Base-by-base conservation (phyloP, 1,140 invertebrate species). In the Drosophila bocqueti region DNA sequence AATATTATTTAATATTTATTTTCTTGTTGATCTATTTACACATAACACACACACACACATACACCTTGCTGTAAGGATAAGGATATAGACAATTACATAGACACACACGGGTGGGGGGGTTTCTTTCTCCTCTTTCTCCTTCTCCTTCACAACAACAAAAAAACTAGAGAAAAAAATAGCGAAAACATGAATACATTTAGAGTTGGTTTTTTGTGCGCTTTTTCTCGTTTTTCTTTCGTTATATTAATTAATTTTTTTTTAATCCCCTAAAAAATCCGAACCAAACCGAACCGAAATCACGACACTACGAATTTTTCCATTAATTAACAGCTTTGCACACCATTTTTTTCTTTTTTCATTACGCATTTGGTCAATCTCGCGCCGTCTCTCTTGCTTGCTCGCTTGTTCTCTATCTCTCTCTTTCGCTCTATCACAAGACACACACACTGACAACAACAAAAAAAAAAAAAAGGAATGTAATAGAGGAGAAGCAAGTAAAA, bases 291-390 rank as follows among this genome's bases (percentile, higher is more conserved):
- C 38, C 59, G 26, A 50, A 68, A 42, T 29, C 24, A 40, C 36
- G 34, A 59, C 69, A 69, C 69, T 45, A 60, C 55, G 57, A 55
- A 78, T 71, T 81, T 78, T 87, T 89, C 81, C 84, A 87, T 87
- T 87, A 87, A 89, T 87, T 87, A 84, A 89, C 81, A 87, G 60
- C 67, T 86, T 89, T 79, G 69, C 71, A 81, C 84, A 84, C 45
- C 18, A 63, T 65, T 78, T 74, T 65, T 18, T 15, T 29, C 29
- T 69, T 47, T 43, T 75, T 47, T 43, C 31, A 34, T 72, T 60
- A 52, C 29, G 50, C 50, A 52, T 55, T 38, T 55, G 34, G 34
- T 52, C 29, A 54, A 38, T 57, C 24, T 24, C 31, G 62, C 21
- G 61, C 38, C 42, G n/a, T 61, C 52, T 49, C 54, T 59, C 16